Conservation (phyloP, 1,140 invertebrate genomes). For the Atta cephalotes region DNA sequence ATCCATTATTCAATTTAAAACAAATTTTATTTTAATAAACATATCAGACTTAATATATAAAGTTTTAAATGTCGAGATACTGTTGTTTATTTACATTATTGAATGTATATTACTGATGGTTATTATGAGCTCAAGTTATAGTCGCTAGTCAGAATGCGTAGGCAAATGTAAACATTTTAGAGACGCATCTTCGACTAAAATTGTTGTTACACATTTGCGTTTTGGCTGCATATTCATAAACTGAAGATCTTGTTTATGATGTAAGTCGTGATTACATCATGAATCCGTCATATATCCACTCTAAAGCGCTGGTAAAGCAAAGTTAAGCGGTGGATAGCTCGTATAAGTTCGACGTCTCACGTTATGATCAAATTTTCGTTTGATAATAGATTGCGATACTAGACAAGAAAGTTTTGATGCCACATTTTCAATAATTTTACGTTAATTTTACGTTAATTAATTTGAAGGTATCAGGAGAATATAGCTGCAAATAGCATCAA, state of each 20-base stretch:
- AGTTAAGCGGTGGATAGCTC: not conserved
- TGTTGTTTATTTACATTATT: slow-evolving; percentile 16
- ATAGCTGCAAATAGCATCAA: not conserved
- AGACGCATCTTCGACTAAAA: slow-evolving; percentile 14
- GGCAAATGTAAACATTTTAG: slow-evolving; percentile 18
- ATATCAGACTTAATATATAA: not conserved
- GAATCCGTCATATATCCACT: not conserved
- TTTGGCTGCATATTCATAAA: slow-evolving; percentile 25
- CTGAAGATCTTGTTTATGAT: slow-evolving; percentile 26
- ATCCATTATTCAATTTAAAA: not conserved
- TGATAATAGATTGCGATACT: not conserved
- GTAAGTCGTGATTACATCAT: slow-evolving; percentile 38
- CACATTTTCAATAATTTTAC: not conserved
- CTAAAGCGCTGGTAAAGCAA: not conserved
- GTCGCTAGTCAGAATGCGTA: not conserved
- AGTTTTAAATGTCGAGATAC: not conserved
- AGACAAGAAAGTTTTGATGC: not conserved
- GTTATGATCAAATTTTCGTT: not conserved
- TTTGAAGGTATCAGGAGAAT: not conserved
- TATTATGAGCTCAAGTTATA: not conserved
- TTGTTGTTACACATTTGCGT: slow-evolving; percentile 29
- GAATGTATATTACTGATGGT: not conserved
- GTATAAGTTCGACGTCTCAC: not conserved
- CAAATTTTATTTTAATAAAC: not conserved
- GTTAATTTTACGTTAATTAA: not conserved